Evolutionary conservation across 1,140 invertebrate species (phyloP).

Genomic region (Hydropsyche tenuis): DNA sequence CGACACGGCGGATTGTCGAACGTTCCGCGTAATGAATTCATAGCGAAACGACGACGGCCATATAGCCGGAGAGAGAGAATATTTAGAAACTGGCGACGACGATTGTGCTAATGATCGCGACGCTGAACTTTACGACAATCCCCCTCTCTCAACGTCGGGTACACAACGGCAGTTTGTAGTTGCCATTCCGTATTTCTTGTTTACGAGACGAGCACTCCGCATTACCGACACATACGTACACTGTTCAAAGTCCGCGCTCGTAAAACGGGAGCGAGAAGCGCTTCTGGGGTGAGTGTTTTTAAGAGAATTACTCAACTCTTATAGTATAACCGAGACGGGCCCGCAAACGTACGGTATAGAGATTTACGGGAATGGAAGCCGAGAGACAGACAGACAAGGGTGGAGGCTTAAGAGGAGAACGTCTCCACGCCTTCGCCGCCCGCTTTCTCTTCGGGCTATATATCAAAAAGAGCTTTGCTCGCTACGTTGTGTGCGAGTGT

Average conservation of each 20-base stretch:
- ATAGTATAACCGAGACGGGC: constrained; percentile 30
- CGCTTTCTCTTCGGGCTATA: constrained; percentile 16
- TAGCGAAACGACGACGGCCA: too few species aligned
- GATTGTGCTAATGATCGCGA: constrained; percentile 9
- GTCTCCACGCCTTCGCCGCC: background rate
- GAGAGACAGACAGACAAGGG: constrained; percentile 18
- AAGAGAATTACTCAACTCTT: constrained; percentile 42
- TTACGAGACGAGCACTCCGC: background rate
- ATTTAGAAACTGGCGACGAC: background rate
- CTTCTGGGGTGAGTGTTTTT: constrained; percentile 32
- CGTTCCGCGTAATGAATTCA: too few species aligned
- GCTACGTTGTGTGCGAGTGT: background rate
- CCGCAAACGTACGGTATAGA: constrained; percentile 18
- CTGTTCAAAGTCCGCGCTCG: constrained; percentile 3
- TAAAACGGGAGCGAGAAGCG: background rate
- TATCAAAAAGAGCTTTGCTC: constrained; percentile 39
- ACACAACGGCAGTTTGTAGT: background rate
- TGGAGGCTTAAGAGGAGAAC: background rate
- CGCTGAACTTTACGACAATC: constrained; percentile 5
- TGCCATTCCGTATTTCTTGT: background rate
- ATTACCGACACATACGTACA: background rate
- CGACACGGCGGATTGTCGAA: too few species aligned
- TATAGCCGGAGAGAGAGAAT: too few species aligned
- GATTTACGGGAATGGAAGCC: constrained; percentile 11
- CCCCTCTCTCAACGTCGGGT: background rate